These are phyloP conservation scores for Helicoverpa zea DNA, from an alignment of 1,140 invertebrate species.

Conservation along the genomic window DNA sequence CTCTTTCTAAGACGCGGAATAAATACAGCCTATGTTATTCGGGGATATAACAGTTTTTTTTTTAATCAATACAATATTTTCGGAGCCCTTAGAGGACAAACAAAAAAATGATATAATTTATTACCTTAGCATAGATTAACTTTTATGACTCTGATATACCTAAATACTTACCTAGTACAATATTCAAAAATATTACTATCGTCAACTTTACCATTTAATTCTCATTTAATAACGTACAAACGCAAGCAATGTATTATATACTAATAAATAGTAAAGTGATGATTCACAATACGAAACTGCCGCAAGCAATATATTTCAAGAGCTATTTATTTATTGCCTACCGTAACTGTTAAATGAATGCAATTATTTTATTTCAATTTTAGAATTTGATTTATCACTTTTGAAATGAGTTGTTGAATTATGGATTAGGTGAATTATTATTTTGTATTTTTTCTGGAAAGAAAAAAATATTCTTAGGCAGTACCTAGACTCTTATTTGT, in stretches of 20 bases:
- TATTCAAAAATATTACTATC: not conserved
- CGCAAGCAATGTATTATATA: not conserved
- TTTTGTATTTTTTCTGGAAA: too few relatives aligned
- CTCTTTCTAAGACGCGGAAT: too few relatives aligned
- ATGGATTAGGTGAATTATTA: not conserved
- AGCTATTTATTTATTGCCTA: slow-evolving; percentile 37
- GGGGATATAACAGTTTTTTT: too few relatives aligned
- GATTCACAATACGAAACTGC: slow-evolving; percentile 32
- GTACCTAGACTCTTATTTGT: too few relatives aligned
- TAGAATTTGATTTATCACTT: not conserved
- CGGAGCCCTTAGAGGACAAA: too few relatives aligned
- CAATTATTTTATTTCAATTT: slow-evolving; percentile 18
- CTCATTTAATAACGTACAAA: slow-evolving; percentile 10
- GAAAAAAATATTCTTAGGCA: too few relatives aligned
- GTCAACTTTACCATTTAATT: not conserved
- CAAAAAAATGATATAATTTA: too few relatives aligned
- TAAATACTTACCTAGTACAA: too few relatives aligned
- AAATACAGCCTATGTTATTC: too few relatives aligned
- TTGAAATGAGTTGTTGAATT: slow-evolving; percentile 2
- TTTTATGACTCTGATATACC: too few relatives aligned
- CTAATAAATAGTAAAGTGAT: slow-evolving; percentile 10
- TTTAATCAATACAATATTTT: too few relatives aligned
- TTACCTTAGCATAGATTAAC: too few relatives aligned
- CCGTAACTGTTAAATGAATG: slow-evolving; percentile 19
- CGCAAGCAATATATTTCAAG: slow-evolving; percentile 20